A percentile compares a stretch with the other conserved stretches of the same genome.
These are phyloP conservation scores for Dicentrarchus labrax DNA, from an alignment of 2,113 vertebrate species.

Conservation along the genomic window DNA sequence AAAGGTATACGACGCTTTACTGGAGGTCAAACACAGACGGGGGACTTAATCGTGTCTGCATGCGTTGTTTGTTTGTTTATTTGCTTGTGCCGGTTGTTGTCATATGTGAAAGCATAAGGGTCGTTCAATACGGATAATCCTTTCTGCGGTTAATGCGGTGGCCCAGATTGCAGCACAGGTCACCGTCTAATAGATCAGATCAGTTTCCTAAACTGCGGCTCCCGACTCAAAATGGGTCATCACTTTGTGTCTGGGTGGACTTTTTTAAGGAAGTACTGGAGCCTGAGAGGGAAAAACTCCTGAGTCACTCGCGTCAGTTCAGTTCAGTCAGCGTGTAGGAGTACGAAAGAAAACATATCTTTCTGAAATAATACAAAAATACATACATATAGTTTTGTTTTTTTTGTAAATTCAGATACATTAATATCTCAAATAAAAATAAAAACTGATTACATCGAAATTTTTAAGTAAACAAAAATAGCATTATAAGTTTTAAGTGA, in stretches of 20 bases:
- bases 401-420: too few relatives aligned
- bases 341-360: too few relatives aligned
- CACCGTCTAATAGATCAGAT: conserved; percentile 22
- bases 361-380: too few relatives aligned
- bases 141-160: conserved; percentile 53
- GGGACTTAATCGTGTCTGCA: conserved; percentile 2
- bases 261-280: neutral
- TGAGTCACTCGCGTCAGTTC: too few relatives aligned
- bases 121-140: conserved; percentile 61
- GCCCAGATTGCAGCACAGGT: conserved; percentile 60
- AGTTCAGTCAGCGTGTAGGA: neutral
- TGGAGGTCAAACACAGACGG: neutral
- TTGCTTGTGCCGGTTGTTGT: conserved; percentile 50
- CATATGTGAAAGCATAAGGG: conserved; percentile 60
- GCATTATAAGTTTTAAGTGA: too few relatives aligned
- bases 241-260: neutral
- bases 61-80: conserved; percentile 62
- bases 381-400: too few relatives aligned
- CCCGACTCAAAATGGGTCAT: conserved; percentile 30
- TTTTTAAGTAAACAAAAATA: too few relatives aligned
- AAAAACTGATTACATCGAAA: too few relatives aligned
- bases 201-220: conserved; percentile 39
- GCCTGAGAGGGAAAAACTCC: neutral
- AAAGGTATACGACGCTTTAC: too few relatives aligned
- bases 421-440: too few relatives aligned